Base-by-base conservation (phyloP, 2,888 invertebrate species). In the Epsilonema sp. region DNA sequence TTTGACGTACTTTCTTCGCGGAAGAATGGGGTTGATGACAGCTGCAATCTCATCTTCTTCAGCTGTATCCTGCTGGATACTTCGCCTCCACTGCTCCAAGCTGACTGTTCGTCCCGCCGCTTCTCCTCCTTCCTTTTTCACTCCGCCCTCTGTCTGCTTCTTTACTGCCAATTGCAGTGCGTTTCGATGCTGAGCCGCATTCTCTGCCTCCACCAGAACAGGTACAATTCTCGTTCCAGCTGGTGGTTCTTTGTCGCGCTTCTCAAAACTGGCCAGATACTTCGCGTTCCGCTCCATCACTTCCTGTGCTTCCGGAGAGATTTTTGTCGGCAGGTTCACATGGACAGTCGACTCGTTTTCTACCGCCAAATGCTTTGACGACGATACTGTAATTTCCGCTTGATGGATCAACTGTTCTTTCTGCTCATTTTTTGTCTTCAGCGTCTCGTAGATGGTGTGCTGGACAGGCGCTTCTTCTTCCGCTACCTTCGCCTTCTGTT, bases 391-490 rank as follows among this genome's bases (percentile, higher is more conserved):
- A 39, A 46, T 41, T 4, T 46, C 46, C 8, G 46, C 46, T 23
- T 20, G 25, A 8, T 39, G 22, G 21, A 44, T 3, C n/a, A 47
- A n/a, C 37, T n/a, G 21, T 8, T 16, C n/a, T 5, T 23, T 13
- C 4, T n/a, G 25, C 3, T 23, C 19, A 16, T 31, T 16, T 8
- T 16, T 8, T 16, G 5, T 22, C 22, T 44, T 47, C 37, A 47
- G 26, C 37, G 47, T 39, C 37, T 47, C 47, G 25, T 47, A 47
- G 22, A 47, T 47, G 19, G 21, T 22, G 24, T 8, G 31, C n/a
- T n/a, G n/a, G n/a, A n/a, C n/a, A n/a, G n/a, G n/a, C 11, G 31
- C 31, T 31, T 31, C 31, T 8, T 31, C 16, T 13, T 16, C 11
- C 16, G 8, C 31, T 16, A 16, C 31, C 31, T 31, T 31, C 16